Base-by-base conservation (phyloP, 2,888 invertebrate genomes). In the Idaea straminata region DNA sequence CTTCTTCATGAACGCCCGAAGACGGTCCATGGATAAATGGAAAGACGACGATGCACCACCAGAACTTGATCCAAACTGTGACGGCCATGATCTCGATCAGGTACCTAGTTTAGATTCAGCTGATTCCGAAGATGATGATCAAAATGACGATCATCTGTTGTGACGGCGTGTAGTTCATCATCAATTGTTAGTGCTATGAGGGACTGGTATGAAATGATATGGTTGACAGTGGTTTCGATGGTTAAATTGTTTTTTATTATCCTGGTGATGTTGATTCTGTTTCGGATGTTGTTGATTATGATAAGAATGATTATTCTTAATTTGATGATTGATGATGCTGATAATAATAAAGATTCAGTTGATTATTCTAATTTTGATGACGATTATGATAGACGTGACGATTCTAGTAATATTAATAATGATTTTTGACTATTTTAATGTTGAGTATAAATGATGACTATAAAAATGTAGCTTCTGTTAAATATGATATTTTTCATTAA, bases 1-100 rank as follows among this genome's bases (percentile, higher is more conserved):
- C 90, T 99, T 99, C 95, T 99, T 99, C 94, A 99, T 99, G 99
- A 99, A 99, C 91, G 99, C 99, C n/a, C 95, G 99, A 69, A 95
- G 99, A 77, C 95, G 99, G 74, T 97, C 97, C 4, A 97, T 97
- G 97, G 99, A 99, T 92, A 99, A 99, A 84, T 99, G 99, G 99
- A 97, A 98, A 87, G 99, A 99, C 83, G 98, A 98, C 81, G 98
- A 96, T 77, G 96, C 96, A 64, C 95, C 95, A 36, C 88, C 84
- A 1, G 93, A 93, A 2, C 79, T 94, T 66, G 95, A 94, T 80
- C 91, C 91, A 76, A 83, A 86, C 35, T 89, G 93, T 69, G 94
- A 94, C 65, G 87, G 91, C 62, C 91, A 93, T 63, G 94, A 95
- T 69, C 70, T 93, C 38, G 92, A 92, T 61, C 87, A 88, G 61